These are phyloP conservation scores for Campoplex nolae DNA, from an alignment of 2,888 invertebrate genomes.

Conservation along the genomic window DNA sequence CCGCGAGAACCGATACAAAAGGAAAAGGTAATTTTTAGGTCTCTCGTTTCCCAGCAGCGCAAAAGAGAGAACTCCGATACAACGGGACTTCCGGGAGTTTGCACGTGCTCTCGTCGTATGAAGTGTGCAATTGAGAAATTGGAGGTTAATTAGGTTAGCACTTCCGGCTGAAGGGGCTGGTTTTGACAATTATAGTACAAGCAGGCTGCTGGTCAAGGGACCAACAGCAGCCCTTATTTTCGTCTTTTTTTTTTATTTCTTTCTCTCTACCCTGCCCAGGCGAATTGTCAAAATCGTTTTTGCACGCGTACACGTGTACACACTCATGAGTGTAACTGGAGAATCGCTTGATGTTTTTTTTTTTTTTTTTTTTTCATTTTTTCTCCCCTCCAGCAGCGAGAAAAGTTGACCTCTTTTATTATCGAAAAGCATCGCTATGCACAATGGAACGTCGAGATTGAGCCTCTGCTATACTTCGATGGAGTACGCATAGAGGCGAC, in stretches of 20 bases:
- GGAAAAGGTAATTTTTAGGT: not conserved
- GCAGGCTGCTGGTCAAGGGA: not conserved
- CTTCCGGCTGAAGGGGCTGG: not conserved
- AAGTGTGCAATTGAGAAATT: not conserved
- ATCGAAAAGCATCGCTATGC: not conserved
- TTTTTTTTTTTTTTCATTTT: too few relatives aligned
- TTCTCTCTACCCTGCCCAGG: not conserved
- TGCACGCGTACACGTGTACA: not conserved
- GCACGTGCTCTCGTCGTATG: not conserved
- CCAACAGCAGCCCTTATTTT: not conserved
- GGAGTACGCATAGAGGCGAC: not conserved
- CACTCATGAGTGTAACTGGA: not conserved
- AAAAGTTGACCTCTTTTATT: not conserved
- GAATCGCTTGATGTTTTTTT: slow-evolving; percentile 3
- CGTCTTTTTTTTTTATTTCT: not conserved
- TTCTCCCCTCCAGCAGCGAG: not conserved
- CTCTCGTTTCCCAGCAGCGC: not conserved
- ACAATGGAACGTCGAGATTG: slow-evolving; percentile 6
- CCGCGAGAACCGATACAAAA: not conserved
- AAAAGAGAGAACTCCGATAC: not conserved
- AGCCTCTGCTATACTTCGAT: not conserved
- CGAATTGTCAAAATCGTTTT: not conserved
- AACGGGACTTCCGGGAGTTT: slow-evolving; percentile 1
- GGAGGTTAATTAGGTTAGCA: not conserved
- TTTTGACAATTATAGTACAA: not conserved